phyloP scores from a whole-genome alignment of 2,888 invertebrate species.

The Penaeus monodon region DNA sequence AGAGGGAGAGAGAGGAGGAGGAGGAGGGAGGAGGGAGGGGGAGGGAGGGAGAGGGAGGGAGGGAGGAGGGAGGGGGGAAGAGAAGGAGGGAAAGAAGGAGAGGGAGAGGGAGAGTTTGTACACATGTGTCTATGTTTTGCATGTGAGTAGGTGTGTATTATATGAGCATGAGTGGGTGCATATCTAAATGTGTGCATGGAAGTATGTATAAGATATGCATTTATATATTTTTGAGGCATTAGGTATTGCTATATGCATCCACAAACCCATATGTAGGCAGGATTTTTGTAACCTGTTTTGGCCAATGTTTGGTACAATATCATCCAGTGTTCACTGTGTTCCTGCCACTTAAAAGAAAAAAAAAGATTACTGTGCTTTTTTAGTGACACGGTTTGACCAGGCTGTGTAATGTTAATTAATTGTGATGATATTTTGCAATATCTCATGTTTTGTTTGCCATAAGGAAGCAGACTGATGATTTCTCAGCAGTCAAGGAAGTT shows the following conservation, averaged over 20 bases:
- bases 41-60: no score
- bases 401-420: conserved; percentile 34
- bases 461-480: neutral
- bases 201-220: neutral
- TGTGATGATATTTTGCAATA: conserved; percentile 36
- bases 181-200: neutral
- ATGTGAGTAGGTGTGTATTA: neutral
- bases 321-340: conserved; percentile 33
- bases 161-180: neutral
- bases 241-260: no score
- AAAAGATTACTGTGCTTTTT: conserved; percentile 18
- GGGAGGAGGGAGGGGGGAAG: no score
- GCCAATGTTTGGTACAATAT: conserved; percentile 25
- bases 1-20: no score
- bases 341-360: conserved; percentile 34
- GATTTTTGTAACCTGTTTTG: neutral
- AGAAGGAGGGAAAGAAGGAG: no score
- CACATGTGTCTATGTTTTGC: neutral
- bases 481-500: neutral
- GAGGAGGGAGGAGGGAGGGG: no score
- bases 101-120: no score
- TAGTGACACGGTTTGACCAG: conserved; percentile 37
- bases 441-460: conserved; percentile 19
- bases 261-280: no score
- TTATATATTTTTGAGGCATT: no score